Evolutionary conservation across 2,888 invertebrate genomes (phyloP).

Genomic region (Loripinus fragilis): DNA sequence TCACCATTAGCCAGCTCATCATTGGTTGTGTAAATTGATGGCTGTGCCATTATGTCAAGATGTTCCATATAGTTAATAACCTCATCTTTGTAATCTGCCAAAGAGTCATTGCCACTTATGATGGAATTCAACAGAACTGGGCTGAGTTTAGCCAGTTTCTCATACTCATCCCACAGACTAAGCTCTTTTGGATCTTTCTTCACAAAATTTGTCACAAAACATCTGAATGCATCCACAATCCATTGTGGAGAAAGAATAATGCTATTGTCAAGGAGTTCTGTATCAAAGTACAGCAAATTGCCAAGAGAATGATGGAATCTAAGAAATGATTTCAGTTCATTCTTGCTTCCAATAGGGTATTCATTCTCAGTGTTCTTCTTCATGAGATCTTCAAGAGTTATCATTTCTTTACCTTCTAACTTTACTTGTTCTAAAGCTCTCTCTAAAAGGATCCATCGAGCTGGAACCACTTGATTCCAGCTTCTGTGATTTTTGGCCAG

Average conservation of each 20-base stretch:
- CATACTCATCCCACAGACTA: slow-evolving; percentile 29
- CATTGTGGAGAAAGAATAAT: slow-evolving; percentile 51
- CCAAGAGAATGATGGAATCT: slow-evolving; percentile 49
- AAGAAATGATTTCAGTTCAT: slow-evolving; percentile 34
- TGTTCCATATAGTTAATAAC: slow-evolving; percentile 48
- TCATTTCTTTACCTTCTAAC: slow-evolving; percentile 31
- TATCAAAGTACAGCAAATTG: slow-evolving; percentile 46
- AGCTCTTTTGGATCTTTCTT: slow-evolving; percentile 29
- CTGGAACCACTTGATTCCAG: slow-evolving; percentile 43
- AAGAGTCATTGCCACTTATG: slow-evolving; percentile 24
- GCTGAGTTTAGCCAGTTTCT: slow-evolving; percentile 31
- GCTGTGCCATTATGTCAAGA: slow-evolving; percentile 47
- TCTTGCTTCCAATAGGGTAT: slow-evolving; percentile 15
- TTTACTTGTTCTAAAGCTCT: slow-evolving; percentile 29
- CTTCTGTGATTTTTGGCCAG: slow-evolving; percentile 35
- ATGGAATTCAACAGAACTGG: slow-evolving; percentile 36
- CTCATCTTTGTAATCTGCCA: slow-evolving; percentile 30
- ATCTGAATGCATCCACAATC: slow-evolving; percentile 53
- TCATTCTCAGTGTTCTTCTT: slow-evolving; percentile 19
- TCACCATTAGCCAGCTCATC: neutral
- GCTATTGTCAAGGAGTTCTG: slow-evolving; percentile 27
- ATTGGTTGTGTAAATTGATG: neutral
- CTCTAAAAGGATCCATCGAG: slow-evolving; percentile 53
- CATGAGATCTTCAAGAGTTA: slow-evolving; percentile 30
- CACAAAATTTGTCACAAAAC: slow-evolving; percentile 41